Percentiles rank a stretch among this genome's conserved stretches.
phyloP scores from a whole-genome alignment of 2,888 invertebrate genomes.

The Thera britannica region DNA sequence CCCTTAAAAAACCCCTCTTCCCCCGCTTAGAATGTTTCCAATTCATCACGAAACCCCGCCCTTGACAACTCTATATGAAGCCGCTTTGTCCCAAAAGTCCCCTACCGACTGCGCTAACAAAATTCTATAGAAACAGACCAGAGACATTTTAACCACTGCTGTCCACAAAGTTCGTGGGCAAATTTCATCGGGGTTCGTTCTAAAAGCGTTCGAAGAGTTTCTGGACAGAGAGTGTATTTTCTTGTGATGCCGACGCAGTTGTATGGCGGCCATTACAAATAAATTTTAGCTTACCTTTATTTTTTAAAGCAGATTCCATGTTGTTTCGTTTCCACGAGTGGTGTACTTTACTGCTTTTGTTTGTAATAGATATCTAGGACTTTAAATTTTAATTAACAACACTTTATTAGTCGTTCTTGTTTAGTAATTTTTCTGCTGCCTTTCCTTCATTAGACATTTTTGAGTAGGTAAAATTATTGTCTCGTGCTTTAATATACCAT shows the following conservation, averaged over 20 bases:
- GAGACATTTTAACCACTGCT: conserved; percentile 49
- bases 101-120: conserved; percentile 51
- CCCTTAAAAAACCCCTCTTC: conserved; percentile 74
- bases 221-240: conserved; percentile 66
- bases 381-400: conserved; percentile 23
- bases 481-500: too few species aligned
- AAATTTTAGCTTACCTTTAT: conserved; percentile 70
- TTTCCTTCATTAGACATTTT: neutral
- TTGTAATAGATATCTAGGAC: conserved; percentile 31
- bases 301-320: conserved; percentile 65
- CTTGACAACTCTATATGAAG: conserved; percentile 86
- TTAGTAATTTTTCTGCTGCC: neutral
- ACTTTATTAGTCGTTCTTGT: neutral
- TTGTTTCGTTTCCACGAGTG: conserved; percentile 51
- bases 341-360: conserved; percentile 42
- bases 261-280: conserved; percentile 75
- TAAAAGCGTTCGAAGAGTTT: conserved; percentile 54
- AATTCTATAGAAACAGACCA: conserved; percentile 31
- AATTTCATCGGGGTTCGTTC: conserved; percentile 45
- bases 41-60: conserved; percentile 86
- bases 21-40: conserved; percentile 79
- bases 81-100: conserved; percentile 66
- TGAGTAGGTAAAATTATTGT: neutral
- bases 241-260: conserved; percentile 68
- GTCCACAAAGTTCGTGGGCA: conserved; percentile 51